Percentiles rank a stretch among this genome's conserved stretches.
phyloP scores from a whole-genome alignment of 2,113 vertebrate species.

The Phyllopteryx taeniolatus region DNA sequence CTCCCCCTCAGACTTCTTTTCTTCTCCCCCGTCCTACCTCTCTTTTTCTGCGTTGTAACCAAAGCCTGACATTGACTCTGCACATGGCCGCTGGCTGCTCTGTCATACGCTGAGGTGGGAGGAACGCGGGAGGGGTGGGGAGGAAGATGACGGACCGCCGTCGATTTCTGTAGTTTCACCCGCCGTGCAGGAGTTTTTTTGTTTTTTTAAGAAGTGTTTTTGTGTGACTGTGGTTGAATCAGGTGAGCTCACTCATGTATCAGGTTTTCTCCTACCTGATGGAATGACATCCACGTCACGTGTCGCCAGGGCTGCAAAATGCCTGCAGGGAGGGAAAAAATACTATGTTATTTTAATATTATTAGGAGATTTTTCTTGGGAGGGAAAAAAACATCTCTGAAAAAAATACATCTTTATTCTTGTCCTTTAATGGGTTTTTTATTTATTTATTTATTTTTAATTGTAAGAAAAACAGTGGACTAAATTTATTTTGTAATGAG shows the following conservation, averaged over 20 bases:
- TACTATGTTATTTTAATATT: background rate
- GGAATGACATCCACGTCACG: slow-evolving; percentile 26
- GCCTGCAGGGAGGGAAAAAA: background rate
- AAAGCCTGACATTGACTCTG: slow-evolving; percentile 62
- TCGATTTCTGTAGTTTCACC: slow-evolving; percentile 56
- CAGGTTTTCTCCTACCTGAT: slow-evolving; percentile 44
- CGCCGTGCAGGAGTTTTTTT: slow-evolving; percentile 23
- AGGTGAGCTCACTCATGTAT: slow-evolving; percentile 56
- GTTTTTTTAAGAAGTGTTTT: slow-evolving; percentile 21
- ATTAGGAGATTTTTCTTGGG: background rate
- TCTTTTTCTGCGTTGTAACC: slow-evolving; percentile 47
- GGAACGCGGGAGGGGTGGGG: background rate
- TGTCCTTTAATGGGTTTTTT: too few relatives aligned
- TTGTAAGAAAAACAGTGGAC: too few relatives aligned
- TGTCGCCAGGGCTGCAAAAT: background rate
- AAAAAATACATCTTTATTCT: too few relatives aligned
- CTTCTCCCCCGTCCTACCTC: slow-evolving; percentile 26
- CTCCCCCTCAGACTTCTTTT: slow-evolving; percentile 48
- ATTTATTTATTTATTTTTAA: too few relatives aligned
- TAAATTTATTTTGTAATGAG: too few relatives aligned
- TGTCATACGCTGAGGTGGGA: slow-evolving; percentile 39
- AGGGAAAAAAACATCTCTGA: too few relatives aligned
- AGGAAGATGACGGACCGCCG: slow-evolving; percentile 30
- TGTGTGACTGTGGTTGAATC: slow-evolving; percentile 35
- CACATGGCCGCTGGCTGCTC: slow-evolving; percentile 59